A percentile compares a stretch with the other conserved stretches of the same genome.
Conservation (phyloP, 2,797 vertebrate genomes). For the Pristis pectinata region DNA sequence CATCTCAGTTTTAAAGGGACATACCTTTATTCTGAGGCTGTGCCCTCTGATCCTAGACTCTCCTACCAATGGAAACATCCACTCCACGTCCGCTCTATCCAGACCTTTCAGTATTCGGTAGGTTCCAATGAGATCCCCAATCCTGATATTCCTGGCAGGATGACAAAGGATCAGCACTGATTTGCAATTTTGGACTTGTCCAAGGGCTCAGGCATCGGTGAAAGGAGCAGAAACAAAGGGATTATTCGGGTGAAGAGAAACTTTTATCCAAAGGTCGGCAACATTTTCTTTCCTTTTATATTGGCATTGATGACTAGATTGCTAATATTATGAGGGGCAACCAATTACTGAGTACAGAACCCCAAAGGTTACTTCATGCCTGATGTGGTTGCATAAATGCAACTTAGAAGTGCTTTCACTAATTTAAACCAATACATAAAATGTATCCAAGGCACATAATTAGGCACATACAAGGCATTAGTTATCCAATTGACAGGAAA, state of each 20-base stretch:
- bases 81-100: too few relatives aligned
- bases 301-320: neutral
- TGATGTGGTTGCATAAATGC: too few relatives aligned
- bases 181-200: neutral
- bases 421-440: neutral
- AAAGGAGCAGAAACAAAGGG: neutral
- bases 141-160: neutral
- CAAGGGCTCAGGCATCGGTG: neutral
- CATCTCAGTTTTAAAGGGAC: too few relatives aligned
- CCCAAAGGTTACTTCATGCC: neutral
- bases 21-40: too few relatives aligned
- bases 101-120: too few relatives aligned
- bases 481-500: neutral
- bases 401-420: neutral
- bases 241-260: neutral
- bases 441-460: neutral
- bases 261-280: neutral
- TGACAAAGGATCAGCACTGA: neutral
- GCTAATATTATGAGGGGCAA: too few relatives aligned
- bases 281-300: neutral
- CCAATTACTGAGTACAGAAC: neutral
- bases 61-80: too few relatives aligned
- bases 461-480: neutral
- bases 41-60: too few relatives aligned
- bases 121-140: neutral